Evolutionary conservation across 2,797 vertebrate genomes (phyloP).

Genomic region (Menidia menidia): DNA sequence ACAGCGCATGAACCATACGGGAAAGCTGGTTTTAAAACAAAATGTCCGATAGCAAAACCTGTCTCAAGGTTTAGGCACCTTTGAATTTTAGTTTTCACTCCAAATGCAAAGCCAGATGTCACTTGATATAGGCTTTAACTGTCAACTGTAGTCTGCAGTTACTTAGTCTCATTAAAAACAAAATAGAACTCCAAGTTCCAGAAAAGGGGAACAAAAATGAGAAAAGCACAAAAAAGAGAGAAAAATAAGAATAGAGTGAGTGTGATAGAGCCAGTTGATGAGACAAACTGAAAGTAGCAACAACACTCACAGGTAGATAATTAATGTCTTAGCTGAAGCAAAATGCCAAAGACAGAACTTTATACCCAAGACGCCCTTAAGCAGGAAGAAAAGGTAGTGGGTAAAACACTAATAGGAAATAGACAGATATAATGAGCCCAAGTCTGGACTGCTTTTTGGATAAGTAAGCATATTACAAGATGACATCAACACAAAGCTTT

Average conservation of each 20-base stretch:
- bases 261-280: conserved; percentile 28
- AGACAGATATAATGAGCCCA: no score
- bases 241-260: conserved; percentile 5
- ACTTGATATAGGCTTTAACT: conserved; percentile 32
- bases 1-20: conserved; percentile 35
- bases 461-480: no score
- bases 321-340: conserved; percentile 67
- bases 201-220: conserved; percentile 16
- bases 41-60: conserved; percentile 34
- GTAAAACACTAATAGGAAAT: conserved; percentile 21
- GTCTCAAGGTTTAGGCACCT: conserved; percentile 36
- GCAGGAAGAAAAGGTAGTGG: conserved; percentile 34
- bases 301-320: conserved; percentile 62
- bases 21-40: conserved; percentile 36
- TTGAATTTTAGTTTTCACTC: conserved; percentile 43
- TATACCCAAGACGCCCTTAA: conserved; percentile 37
- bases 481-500: no score
- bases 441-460: no score
- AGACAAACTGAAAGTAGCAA: conserved; percentile 51
- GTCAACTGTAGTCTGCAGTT: conserved; percentile 12
- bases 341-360: conserved; percentile 53
- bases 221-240: conserved; percentile 17
- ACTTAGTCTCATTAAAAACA: conserved; percentile 17
- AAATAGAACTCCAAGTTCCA: conserved; percentile 5
- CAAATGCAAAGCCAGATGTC: conserved; percentile 38